These are phyloP conservation scores for Parnassius orleans DNA, from an alignment of 2,888 invertebrate genomes.

Conservation along the genomic window DNA sequence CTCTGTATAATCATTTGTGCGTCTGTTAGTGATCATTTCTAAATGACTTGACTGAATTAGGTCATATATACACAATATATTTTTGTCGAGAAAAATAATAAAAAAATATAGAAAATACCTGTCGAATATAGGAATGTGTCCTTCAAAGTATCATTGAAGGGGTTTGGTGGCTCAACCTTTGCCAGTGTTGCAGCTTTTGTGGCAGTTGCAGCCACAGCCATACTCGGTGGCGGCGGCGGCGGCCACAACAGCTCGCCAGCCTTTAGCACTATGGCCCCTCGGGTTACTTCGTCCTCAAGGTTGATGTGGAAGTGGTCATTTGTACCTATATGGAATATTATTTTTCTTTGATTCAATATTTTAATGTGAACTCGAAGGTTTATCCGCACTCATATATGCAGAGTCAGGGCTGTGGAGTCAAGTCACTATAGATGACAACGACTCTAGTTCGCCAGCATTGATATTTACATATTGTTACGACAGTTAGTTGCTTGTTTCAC, in stretches of 20 bases:
- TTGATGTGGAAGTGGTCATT: slow-evolving; percentile 90
- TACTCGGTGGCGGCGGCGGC: slow-evolving; percentile 84
- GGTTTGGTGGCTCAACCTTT: slow-evolving; percentile 77
- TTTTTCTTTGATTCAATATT: no score
- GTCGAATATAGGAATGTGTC: slow-evolving; percentile 85
- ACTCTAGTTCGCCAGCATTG: no score
- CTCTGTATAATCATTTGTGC: no score
- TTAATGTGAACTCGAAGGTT: no score
- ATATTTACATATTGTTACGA: no score
- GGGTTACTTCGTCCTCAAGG: slow-evolving; percentile 91
- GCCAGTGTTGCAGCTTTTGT: slow-evolving; percentile 59
- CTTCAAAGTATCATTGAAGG: slow-evolving; percentile 86
- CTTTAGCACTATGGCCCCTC: slow-evolving; percentile 89
- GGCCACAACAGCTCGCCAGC: slow-evolving; percentile 90
- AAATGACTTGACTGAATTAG: no score
- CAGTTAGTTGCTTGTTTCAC: no score
- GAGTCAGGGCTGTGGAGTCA: no score
- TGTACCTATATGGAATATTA: slow-evolving; percentile 73
- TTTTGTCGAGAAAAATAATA: not conserved
- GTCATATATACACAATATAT: no score
- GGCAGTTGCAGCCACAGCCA: slow-evolving; percentile 67
- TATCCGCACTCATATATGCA: no score
- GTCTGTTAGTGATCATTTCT: no score
- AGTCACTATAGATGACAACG: no score
- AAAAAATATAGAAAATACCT: slow-evolving; percentile 62